Evolutionary conservation across 1,140 invertebrate species (phyloP), one percentile per base, ranked within the genome.

Genomic region (Achroia grisella): DNA sequence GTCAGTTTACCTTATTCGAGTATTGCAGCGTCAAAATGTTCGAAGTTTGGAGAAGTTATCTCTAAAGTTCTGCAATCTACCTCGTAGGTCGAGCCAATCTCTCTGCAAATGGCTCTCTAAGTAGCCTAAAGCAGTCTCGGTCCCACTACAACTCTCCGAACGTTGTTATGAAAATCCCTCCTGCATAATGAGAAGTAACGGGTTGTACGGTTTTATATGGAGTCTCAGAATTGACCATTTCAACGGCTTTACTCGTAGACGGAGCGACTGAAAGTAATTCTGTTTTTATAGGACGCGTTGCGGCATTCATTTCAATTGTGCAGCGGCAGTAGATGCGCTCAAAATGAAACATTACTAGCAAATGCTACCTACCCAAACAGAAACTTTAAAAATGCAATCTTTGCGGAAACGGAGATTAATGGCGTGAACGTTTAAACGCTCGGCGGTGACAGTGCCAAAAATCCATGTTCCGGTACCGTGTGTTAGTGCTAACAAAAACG

Each of bases 21-120:
- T 75, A 75, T 71, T 79, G 77, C 66, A 78, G 68, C 68, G 61
- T 77, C 77, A 82, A 77, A 83, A 76, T 71, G 78, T 77, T 75
- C 73, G 48, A 80, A 84, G 76, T 84, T 83, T 72, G 44, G 65
- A 64, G 61, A 71, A 85, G 78, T 81, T 84, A 85, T 82, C 65
- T 77, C 56, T 69, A 62, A 84, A 82, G 72, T 82, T 84, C 60
- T 50, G 62, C 78, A 77, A 82, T 84, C 71, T 74, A 77, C 73
- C 68, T 77, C 57, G 66, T 77, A 73, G 72, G 75, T 76, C 64
- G 71, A 59, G 65, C 64, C 69, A 65, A 77, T 76, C 64, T 66
- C 59, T 70, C 72, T 68, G 70, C 58, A 77, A 79, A 77, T 78
- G 66, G 65, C 63, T 70, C 65, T 77, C 72, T 77, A 68, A 82